Evolutionary conservation across 1,140 invertebrate genomes (phyloP).

Genomic region (Cepaea nemoralis): DNA sequence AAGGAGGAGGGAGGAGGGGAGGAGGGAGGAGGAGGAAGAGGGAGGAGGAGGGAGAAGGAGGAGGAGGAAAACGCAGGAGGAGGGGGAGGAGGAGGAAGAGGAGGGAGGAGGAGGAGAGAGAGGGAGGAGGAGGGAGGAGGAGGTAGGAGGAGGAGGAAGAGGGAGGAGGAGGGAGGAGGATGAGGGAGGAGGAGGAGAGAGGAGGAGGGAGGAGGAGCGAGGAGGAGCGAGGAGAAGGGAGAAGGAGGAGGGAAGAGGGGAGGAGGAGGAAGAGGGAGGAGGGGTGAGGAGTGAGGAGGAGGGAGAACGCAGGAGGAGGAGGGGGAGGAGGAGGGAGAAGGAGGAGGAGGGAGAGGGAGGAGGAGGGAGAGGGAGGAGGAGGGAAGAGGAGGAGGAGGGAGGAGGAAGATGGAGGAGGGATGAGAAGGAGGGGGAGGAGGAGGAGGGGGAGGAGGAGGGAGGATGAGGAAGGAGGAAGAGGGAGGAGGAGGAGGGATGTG

Average conservation of each 20-base stretch:
- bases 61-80: no score
- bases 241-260: slow-evolving; percentile 1
- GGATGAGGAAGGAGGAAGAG: neutral
- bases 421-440: slow-evolving; percentile 25
- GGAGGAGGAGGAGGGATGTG: neutral
- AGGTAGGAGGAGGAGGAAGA: no score
- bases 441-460: slow-evolving; percentile 5
- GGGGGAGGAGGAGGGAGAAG: neutral
- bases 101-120: no score
- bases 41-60: no score
- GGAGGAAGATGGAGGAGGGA: neutral
- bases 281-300: neutral
- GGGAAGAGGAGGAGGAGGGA: neutral
- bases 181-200: slow-evolving; percentile 23
- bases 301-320: neutral
- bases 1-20: no score
- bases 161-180: no score
- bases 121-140: no score
- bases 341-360: neutral
- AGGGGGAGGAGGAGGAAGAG: no score
- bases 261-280: slow-evolving; percentile 31
- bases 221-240: neutral
- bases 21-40: no score
- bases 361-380: neutral
- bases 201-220: neutral